Evolutionary conservation across 2,113 vertebrate species (phyloP).

Genomic region (Danionella cerebrum): DNA sequence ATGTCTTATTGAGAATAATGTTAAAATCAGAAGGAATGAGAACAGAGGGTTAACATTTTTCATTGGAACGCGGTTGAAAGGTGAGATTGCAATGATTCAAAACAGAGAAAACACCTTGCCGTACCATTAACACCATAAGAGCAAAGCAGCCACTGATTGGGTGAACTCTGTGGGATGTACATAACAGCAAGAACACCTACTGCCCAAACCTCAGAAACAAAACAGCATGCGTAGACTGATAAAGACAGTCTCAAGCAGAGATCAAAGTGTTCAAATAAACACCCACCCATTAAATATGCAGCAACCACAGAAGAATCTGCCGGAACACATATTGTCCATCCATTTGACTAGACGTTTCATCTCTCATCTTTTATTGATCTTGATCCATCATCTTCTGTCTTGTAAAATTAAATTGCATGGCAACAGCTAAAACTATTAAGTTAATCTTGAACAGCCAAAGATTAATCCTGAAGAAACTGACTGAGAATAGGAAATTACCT

Average conservation of each 20-base stretch:
- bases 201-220: neutral
- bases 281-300: neutral
- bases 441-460: neutral
- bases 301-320: neutral
- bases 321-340: neutral
- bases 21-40: no score
- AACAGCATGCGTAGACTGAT: neutral
- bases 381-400: neutral
- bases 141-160: neutral
- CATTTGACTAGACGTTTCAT: neutral
- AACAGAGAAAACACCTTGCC: neutral
- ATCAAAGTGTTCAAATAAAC: constrained; percentile 8
- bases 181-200: constrained; percentile 7
- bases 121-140: neutral
- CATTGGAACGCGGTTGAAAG: neutral
- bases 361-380: no score
- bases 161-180: constrained; percentile 8
- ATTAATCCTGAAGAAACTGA: neutral
- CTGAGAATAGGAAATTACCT: constrained; percentile 2
- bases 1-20: no score
- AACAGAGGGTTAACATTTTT: no score
- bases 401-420: neutral
- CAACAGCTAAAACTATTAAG: neutral
- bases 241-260: neutral
- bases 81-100: neutral